Evolutionary conservation across 2,113 vertebrate genomes (phyloP).

Genomic region (Boleophthalmus pectinirostris): DNA sequence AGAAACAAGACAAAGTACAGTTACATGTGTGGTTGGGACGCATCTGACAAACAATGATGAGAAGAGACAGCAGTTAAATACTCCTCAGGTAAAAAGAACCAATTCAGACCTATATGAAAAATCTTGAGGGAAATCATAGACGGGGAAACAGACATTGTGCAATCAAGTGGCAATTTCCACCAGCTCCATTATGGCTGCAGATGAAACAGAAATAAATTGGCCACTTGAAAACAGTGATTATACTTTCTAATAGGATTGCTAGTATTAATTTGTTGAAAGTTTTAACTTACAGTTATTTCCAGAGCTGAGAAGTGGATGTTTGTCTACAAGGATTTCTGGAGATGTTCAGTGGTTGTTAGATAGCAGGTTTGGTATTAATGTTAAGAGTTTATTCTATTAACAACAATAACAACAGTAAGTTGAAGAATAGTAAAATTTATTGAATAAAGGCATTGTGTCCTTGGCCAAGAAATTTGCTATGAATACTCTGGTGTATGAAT

Average conservation of each 20-base stretch:
- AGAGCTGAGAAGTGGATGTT: background rate
- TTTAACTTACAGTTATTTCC: slow-evolving; percentile 10
- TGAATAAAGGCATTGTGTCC: too few relatives aligned
- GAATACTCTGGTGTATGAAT: too few relatives aligned
- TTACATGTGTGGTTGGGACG: background rate
- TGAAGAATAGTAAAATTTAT: background rate
- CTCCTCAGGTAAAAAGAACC: slow-evolving; percentile 31
- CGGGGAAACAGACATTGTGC: background rate
- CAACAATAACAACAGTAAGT: background rate
- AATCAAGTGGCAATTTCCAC: slow-evolving; percentile 18
- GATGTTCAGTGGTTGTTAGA: background rate
- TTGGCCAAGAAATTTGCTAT: too few relatives aligned
- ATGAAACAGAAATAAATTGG: background rate
- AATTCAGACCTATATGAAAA: slow-evolving; percentile 31
- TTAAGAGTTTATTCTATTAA: background rate
- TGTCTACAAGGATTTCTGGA: background rate
- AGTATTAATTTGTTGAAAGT: background rate
- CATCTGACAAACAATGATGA: slow-evolving; percentile 24
- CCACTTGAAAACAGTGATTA: background rate
- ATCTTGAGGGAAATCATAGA: slow-evolving; percentile 10
- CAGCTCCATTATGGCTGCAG: background rate
- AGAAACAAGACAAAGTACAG: background rate
- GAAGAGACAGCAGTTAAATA: slow-evolving; percentile 20
- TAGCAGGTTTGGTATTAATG: background rate
- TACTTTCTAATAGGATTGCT: background rate